These are phyloP conservation scores for Paramuricea clavata DNA, from an alignment of 92 coral and sea anemone genomes.

Conservation along the genomic window DNA sequence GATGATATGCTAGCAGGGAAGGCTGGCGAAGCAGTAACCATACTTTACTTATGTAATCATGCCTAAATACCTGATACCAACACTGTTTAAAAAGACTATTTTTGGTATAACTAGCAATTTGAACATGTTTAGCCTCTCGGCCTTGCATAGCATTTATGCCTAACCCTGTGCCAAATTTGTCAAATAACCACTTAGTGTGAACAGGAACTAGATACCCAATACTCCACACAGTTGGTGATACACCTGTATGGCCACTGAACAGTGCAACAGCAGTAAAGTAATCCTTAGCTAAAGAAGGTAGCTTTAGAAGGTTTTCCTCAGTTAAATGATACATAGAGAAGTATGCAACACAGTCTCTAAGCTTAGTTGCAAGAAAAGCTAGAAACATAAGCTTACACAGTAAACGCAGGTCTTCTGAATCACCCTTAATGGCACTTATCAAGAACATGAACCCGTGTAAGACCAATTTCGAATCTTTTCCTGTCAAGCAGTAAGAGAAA, in stretches of 20 bases:
- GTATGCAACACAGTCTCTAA: constrained; percentile 67
- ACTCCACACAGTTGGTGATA: constrained; percentile 70
- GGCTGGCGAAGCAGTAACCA: too few species aligned
- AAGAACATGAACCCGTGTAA: constrained; percentile 74
- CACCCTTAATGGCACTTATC: constrained; percentile 65
- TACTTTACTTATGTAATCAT: too few species aligned
- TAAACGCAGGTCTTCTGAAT: constrained; percentile 42
- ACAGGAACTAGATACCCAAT: constrained; percentile 67
- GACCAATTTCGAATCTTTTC: constrained; percentile 68
- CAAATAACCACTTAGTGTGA: constrained; percentile 70
- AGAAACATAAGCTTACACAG: constrained; percentile 41
- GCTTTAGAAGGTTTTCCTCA: constrained; percentile 45
- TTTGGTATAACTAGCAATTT: too few species aligned
- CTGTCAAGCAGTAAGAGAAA: constrained; percentile 63
- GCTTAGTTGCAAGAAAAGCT: constrained; percentile 52
- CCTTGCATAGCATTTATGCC: constrained; percentile 77
- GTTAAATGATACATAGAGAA: constrained; percentile 69
- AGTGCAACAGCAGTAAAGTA: constrained; percentile 67
- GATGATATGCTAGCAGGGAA: too few species aligned
- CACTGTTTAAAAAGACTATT: too few species aligned
- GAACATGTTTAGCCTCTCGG: constrained; percentile 76
- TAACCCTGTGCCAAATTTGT: constrained; percentile 68
- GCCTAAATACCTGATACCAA: too few species aligned
- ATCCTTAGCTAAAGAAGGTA: too few species aligned
- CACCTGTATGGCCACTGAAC: constrained; percentile 41